Conservation (phyloP, 2,888 invertebrate species). For the Cantharis flavilabris region DNA sequence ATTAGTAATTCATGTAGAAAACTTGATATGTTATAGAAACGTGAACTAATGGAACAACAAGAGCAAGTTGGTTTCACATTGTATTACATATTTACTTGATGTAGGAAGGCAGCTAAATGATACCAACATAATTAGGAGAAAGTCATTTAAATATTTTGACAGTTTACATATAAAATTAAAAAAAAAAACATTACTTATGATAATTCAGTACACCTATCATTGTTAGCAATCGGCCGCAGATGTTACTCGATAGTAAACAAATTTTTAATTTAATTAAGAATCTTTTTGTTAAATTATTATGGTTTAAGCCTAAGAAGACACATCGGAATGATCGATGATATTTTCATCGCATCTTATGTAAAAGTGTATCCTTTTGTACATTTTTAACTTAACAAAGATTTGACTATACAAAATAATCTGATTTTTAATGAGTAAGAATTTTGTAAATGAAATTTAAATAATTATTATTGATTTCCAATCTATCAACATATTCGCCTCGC, state of each 20-base stretch:
- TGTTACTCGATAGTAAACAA: neutral
- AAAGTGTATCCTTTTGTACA: no score
- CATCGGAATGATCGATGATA: no score
- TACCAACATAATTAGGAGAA: neutral
- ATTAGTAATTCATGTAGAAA: slow-evolving; percentile 17
- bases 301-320: no score
- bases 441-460: neutral
- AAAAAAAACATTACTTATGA: no score
- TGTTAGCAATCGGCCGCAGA: neutral
- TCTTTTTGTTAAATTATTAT: no score
- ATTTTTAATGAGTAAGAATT: neutral
- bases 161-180: neutral
- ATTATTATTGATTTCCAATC: neutral
- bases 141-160: neutral
- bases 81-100: slow-evolving; percentile 11
- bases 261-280: neutral
- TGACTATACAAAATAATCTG: no score
- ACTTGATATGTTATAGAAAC: slow-evolving; percentile 14
- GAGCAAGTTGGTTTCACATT: slow-evolving; percentile 4
- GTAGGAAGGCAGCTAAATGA: slow-evolving; percentile 3
- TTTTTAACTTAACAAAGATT: no score
- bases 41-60: slow-evolving; percentile 18
- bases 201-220: neutral
- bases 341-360: no score
- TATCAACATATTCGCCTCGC: no score